A percentile compares a stretch with the other conserved stretches of the same genome.
Evolutionary conservation across 2,888 invertebrate genomes (phyloP).

Genomic region (Megaustenia siamemsis): DNA sequence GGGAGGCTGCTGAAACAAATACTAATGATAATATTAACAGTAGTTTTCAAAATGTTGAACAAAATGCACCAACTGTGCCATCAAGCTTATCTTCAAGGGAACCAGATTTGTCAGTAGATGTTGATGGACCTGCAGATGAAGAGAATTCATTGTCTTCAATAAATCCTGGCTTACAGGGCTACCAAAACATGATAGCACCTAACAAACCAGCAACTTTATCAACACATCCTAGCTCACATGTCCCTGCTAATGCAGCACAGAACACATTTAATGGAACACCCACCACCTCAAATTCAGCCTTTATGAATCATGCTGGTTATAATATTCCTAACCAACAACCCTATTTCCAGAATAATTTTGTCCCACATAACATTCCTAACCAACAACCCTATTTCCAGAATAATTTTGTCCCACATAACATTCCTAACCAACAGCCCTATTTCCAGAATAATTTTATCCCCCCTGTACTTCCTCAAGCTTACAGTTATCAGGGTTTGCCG

Average conservation of each 20-base stretch:
- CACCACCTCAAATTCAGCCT: not conserved
- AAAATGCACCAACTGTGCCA: not conserved
- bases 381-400: no score
- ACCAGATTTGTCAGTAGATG: conserved; percentile 14
- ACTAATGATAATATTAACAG: not conserved
- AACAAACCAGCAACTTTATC: not conserved
- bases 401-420: no score
- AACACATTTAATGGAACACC: not conserved
- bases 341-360: no score
- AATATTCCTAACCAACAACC: no score
- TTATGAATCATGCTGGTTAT: no score
- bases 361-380: no score
- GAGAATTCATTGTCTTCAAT: not conserved
- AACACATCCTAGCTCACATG: not conserved
- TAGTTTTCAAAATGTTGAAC: not conserved
- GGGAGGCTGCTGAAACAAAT: not conserved
- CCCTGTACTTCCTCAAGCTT: no score
- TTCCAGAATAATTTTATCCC: no score
- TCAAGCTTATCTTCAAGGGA: not conserved
- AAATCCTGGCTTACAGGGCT: not conserved
- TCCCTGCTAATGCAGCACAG: not conserved
- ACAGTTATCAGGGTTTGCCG: no score
- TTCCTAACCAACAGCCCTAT: no score
- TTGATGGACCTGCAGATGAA: conserved; percentile 31
- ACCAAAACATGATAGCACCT: not conserved